A percentile compares a stretch with the other conserved stretches of the same genome.
Evolutionary conservation across 2,888 invertebrate genomes (phyloP).

Genomic region (Patella caerulea): DNA sequence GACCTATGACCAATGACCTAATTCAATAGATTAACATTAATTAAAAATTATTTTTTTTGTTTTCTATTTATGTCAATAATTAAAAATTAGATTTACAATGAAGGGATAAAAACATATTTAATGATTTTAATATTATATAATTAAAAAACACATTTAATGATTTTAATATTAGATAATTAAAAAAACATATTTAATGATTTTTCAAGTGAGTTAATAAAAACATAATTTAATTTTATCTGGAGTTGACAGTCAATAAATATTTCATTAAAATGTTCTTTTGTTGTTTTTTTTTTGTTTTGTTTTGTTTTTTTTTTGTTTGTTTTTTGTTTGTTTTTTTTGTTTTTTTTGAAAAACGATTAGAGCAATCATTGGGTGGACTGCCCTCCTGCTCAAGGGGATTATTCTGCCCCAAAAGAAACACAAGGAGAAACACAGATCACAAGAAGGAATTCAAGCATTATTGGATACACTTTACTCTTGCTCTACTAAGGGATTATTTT

Average conservation of each 20-base stretch:
- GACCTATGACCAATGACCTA: too few species aligned
- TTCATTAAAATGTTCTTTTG: background rate
- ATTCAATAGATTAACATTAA: background rate
- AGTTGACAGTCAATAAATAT: conserved; percentile 2
- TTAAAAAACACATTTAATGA: conserved; percentile 3
- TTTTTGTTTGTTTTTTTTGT: background rate
- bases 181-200: conserved; percentile 1
- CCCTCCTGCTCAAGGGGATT: background rate
- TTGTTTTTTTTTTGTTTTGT: background rate
- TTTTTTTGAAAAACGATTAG: background rate
- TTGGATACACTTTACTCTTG: background rate
- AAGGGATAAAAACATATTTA: conserved; percentile 1
- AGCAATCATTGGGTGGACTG: conserved; percentile 1
- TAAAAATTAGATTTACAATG: conserved; percentile 6
- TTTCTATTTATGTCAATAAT: background rate
- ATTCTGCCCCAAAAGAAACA: conserved; percentile 1
- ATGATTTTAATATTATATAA: conserved; percentile 6
- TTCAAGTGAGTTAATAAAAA: conserved; percentile 3
- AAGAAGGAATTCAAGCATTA: conserved; percentile 3
- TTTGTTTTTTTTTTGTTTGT: background rate
- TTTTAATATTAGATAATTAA: background rate
- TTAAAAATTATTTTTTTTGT: background rate
- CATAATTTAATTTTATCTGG: background rate
- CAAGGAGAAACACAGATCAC: conserved; percentile 6
- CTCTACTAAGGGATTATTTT: conserved; percentile 3